These are phyloP conservation scores for Diadumene lineata DNA, from an alignment of 92 coral and sea anemone species.

Conservation along the genomic window DNA sequence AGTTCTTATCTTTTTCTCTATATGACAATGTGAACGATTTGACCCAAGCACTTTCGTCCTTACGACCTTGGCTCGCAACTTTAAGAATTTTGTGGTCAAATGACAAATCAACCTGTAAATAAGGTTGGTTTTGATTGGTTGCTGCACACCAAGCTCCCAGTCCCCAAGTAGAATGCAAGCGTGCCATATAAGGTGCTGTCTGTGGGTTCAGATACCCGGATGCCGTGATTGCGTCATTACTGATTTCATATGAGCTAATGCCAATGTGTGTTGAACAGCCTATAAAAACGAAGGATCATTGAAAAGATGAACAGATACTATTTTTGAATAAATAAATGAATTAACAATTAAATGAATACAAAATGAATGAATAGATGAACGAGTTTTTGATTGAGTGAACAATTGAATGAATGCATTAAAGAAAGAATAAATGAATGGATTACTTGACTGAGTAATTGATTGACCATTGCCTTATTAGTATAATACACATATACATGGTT, in stretches of 20 bases:
- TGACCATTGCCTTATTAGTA: too few relatives aligned
- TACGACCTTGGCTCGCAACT: conserved; percentile 52
- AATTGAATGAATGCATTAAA: too few relatives aligned
- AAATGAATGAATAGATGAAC: too few relatives aligned
- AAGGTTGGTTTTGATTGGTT: conserved; percentile 42
- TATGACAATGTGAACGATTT: conserved; percentile 47
- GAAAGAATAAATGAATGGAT: too few relatives aligned
- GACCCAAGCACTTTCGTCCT: conserved; percentile 52
- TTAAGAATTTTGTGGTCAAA: conserved; percentile 26
- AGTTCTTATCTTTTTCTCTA: conserved; percentile 27
- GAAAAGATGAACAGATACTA: background rate
- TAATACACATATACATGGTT: too few relatives aligned
- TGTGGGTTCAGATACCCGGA: conserved; percentile 38
- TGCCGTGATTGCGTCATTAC: conserved; percentile 51
- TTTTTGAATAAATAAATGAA: too few relatives aligned
- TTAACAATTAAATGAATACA: too few relatives aligned
- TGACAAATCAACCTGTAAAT: conserved; percentile 48
- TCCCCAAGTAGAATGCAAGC: conserved; percentile 39
- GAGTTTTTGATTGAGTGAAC: too few relatives aligned
- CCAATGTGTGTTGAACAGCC: conserved; percentile 47
- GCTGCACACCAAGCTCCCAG: conserved; percentile 63
- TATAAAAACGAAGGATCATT: background rate
- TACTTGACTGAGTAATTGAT: too few relatives aligned
- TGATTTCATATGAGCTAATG: conserved; percentile 30
- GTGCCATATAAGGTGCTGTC: conserved; percentile 46